These are phyloP conservation scores for Sebastes iracundus DNA, from an alignment of 2,797 vertebrate genomes.

Conservation along the genomic window DNA sequence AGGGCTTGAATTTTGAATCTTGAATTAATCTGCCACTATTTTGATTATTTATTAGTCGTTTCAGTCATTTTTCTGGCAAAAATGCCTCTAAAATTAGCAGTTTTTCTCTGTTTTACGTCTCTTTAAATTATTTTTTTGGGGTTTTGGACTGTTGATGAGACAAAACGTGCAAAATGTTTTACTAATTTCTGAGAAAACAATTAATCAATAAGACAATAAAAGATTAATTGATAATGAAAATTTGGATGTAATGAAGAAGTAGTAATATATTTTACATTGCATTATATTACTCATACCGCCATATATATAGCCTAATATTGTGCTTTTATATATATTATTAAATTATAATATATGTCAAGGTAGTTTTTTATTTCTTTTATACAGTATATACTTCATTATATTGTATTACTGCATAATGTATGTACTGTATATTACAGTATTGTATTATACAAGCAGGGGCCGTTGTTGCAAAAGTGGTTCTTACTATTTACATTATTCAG, in stretches of 20 bases:
- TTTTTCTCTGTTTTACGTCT: background rate
- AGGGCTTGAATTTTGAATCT: too few relatives aligned
- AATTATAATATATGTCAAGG: background rate
- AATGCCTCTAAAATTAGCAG: background rate
- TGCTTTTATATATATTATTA: background rate
- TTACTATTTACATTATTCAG: background rate
- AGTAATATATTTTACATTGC: background rate
- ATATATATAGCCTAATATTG: background rate
- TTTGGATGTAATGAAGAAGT: background rate
- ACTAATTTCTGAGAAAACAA: background rate
- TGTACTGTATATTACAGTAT: background rate
- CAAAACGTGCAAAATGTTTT: background rate
- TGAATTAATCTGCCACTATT: background rate
- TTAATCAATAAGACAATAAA: background rate
- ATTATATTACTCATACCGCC: background rate
- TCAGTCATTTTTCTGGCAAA: background rate
- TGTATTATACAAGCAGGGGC: background rate
- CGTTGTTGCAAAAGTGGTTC: background rate
- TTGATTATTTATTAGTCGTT: background rate
- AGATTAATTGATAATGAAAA: background rate
- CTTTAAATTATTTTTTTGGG: background rate
- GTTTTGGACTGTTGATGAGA: background rate
- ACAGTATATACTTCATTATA: background rate
- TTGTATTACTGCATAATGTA: background rate
- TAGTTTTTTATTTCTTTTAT: background rate